Percentiles rank a stretch among this genome's conserved stretches.
These are phyloP conservation scores for Philereme vetulata DNA, from an alignment of 2,888 invertebrate genomes.

Conservation along the genomic window DNA sequence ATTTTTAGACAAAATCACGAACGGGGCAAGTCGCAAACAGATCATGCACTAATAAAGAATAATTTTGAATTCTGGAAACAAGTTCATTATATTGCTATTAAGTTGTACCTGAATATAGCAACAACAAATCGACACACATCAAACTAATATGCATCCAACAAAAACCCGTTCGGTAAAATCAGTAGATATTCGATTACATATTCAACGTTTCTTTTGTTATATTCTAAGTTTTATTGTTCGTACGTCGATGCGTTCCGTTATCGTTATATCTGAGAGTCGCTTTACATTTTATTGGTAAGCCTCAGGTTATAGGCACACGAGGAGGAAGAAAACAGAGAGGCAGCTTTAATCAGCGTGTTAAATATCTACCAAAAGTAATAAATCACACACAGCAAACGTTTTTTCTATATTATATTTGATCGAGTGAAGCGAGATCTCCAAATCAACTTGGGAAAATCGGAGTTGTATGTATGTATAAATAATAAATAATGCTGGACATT, in stretches of 20 bases:
- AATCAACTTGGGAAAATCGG: no score
- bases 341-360: neutral
- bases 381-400: no score
- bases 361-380: neutral
- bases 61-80: no score
- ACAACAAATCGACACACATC: neutral
- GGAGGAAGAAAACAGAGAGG: conserved; percentile 5
- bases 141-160: conserved; percentile 2
- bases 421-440: no score
- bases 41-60: no score
- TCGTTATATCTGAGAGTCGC: conserved; percentile 32
- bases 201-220: conserved; percentile 48
- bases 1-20: no score
- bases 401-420: no score
- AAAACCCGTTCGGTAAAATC: conserved; percentile 26
- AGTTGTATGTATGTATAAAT: no score
- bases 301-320: conserved; percentile 26
- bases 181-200: conserved; percentile 32
- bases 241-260: conserved; percentile 43
- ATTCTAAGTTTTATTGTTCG: conserved; percentile 43
- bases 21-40: no score
- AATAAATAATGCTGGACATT: no score
- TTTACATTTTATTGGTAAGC: conserved; percentile 39
- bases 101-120: no score
- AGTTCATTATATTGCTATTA: no score